phyloP scores from a whole-genome alignment of 2,888 invertebrate genomes.

The Oligia strigilis region DNA sequence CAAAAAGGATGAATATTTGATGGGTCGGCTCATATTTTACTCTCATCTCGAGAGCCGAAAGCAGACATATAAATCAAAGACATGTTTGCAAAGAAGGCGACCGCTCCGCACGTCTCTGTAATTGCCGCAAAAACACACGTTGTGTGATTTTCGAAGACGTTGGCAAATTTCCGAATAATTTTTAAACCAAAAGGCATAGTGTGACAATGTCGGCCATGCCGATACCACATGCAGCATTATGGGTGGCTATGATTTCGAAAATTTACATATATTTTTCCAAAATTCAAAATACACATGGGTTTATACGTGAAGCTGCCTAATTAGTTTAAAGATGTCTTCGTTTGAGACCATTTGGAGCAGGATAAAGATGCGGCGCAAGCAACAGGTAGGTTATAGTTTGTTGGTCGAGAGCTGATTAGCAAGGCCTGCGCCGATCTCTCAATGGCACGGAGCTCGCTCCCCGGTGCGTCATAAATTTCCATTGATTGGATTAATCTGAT shows the following conservation, averaged over 20 bases:
- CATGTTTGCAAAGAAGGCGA: conserved; percentile 84
- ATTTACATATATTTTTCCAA: conserved; percentile 33
- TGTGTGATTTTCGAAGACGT: conserved; percentile 86
- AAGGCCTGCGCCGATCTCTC: conserved; percentile 82
- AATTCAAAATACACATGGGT: conserved; percentile 20
- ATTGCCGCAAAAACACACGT: conserved; percentile 89
- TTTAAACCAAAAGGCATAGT: conserved; percentile 61
- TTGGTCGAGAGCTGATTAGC: conserved; percentile 85
- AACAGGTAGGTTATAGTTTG: conserved; percentile 75
- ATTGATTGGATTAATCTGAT: conserved; percentile 91
- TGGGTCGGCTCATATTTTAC: conserved; percentile 88
- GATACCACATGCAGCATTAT: conserved; percentile 13
- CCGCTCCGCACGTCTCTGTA: conserved; percentile 86
- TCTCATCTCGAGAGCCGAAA: conserved; percentile 80
- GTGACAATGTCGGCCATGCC: conserved; percentile 41
- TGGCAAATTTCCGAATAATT: conserved; percentile 89
- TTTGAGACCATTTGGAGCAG: conserved; percentile 56
- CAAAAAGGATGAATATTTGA: conserved; percentile 88
- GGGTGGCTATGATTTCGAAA: conserved; percentile 13
- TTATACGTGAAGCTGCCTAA: conserved; percentile 42
- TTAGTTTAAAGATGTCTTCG: conserved; percentile 53
- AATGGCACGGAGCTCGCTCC: conserved; percentile 84
- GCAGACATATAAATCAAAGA: conserved; percentile 89
- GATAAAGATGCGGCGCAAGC: conserved; percentile 72
- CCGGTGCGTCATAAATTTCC: conserved; percentile 90